A percentile compares a stretch with the other conserved stretches of the same genome.
Evolutionary conservation across 1,140 invertebrate species (phyloP).

Genomic region (Pseudachorutes palmiensis): DNA sequence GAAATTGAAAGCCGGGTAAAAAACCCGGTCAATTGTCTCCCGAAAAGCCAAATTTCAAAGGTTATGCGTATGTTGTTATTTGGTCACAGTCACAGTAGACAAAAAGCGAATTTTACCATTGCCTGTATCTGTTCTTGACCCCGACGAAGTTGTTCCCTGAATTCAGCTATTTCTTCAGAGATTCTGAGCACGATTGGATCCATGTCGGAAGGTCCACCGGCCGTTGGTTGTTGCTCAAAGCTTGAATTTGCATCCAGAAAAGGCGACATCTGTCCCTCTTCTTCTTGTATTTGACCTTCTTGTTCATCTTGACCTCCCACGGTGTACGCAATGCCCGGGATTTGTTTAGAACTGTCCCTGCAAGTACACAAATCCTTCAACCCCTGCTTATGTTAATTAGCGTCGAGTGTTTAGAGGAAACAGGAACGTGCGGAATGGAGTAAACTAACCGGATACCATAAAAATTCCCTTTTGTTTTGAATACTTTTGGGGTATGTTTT

Average conservation of each 20-base stretch:
- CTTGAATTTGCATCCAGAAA: too few species aligned
- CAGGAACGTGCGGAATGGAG: not conserved
- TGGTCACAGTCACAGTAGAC: too few species aligned
- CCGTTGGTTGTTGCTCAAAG: too few species aligned
- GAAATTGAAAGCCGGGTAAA: too few species aligned
- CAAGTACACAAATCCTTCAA: not conserved
- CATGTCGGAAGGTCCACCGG: not conserved
- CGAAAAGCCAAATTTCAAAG: too few species aligned
- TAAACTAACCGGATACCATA: not conserved
- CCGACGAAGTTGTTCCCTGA: constrained; percentile 32
- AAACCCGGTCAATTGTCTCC: too few species aligned
- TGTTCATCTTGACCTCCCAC: too few species aligned
- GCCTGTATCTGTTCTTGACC: constrained; percentile 35
- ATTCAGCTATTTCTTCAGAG: constrained; percentile 35
- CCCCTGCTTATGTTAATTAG: not conserved
- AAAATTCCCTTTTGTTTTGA: not conserved
- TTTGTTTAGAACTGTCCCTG: not conserved
- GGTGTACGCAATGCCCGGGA: not conserved
- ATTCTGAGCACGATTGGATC: constrained; percentile 28
- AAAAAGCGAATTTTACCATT: constrained; percentile 15
- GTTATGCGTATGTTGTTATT: too few species aligned
- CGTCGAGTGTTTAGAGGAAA: not conserved
- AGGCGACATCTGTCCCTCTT: too few species aligned
- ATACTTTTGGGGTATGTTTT: too few species aligned
- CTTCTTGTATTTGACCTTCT: too few species aligned